These are phyloP conservation scores for Phrynosoma platyrhinos DNA, from an alignment of 2,113 vertebrate genomes.

Conservation along the genomic window DNA sequence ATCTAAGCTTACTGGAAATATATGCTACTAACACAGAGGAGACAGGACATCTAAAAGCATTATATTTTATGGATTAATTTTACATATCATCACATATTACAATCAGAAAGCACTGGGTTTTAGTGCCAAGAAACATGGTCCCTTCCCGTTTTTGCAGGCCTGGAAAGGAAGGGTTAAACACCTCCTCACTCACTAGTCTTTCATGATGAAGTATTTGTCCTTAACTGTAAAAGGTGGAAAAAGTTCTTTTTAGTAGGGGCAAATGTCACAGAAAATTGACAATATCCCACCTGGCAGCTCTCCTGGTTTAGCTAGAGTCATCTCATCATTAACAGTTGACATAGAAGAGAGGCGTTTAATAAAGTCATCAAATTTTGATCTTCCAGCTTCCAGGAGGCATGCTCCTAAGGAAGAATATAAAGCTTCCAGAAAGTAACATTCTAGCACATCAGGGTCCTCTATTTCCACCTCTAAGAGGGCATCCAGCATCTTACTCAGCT, in stretches of 20 bases:
- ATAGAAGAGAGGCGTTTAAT: slow-evolving; percentile 86
- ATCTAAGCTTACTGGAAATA: neutral
- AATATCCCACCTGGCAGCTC: slow-evolving; percentile 88
- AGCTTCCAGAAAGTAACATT: slow-evolving; percentile 93
- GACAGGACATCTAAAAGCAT: neutral
- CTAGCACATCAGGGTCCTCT: slow-evolving; percentile 79
- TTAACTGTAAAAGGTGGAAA: too few species aligned
- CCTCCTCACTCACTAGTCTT: neutral
- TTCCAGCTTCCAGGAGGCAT: slow-evolving; percentile 81
- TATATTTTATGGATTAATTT: neutral
- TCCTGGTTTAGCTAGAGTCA: slow-evolving; percentile 81
- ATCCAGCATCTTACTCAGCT: slow-evolving; percentile 88
- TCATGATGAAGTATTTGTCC: neutral
- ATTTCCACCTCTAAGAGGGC: slow-evolving; percentile 77
- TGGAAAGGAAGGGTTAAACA: neutral
- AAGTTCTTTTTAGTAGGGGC: neutral
- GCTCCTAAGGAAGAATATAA: slow-evolving; percentile 92
- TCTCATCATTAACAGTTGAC: slow-evolving; percentile 73
- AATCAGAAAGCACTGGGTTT: neutral
- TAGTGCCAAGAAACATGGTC: too few species aligned
- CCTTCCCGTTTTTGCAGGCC: too few species aligned
- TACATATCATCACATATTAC: too few species aligned
- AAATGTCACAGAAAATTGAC: neutral
- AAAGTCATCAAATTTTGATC: slow-evolving; percentile 85
- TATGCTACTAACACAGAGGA: neutral